Base-by-base conservation (phyloP, 2,113 vertebrate species). In the Equus przewalskii region DNA sequence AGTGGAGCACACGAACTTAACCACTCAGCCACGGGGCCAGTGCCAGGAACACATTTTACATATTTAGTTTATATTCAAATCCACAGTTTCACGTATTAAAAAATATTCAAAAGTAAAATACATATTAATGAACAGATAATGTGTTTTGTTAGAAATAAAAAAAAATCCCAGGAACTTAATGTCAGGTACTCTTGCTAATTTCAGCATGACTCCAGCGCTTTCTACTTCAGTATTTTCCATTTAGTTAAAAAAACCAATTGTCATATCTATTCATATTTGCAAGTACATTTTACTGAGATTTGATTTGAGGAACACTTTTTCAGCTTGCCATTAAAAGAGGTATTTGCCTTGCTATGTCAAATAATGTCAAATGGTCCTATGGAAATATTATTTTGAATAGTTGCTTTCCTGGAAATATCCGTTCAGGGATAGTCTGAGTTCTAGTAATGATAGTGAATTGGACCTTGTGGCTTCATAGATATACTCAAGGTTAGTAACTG, bases 221-320 rank as follows among this genome's bases (percentile, higher is more conserved):
- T 84, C 58, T 84, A 89, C 2, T 14, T 33, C 12, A 18, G 1
- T 78, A 18, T 62, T 87, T 56, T 64, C 60, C 15, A 75, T 82
- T 96, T 54, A 26, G 14, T 73, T 92, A 26, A 28, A 46, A 91
- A 97, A 56, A 69, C 56, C 15, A 86, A 46, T 69, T 78, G 22
- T 44, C 22, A 10, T 56, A 6, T 33, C 19, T 75, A 44, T 44
- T 4, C 28, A 79, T 69, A 69, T 54, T 92, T 78, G 7, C 15
- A 76, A 96, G 14, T 65, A 33, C 5, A 79, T 96, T 75, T 91
- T 85, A 69, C 56, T 91, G 36, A 58, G 26, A 75, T 87, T 91
- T 58, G 4, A 78, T 44, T 12, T 67, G 44, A 93, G n/a, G 49
- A 8, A 49, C 0, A 83, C 0, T 84, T 58, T 81, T 79, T 82